Evolutionary conservation across 2,888 invertebrate genomes (phyloP), one percentile per base, ranked within the genome.

Genomic region (Phalera bucephala): DNA sequence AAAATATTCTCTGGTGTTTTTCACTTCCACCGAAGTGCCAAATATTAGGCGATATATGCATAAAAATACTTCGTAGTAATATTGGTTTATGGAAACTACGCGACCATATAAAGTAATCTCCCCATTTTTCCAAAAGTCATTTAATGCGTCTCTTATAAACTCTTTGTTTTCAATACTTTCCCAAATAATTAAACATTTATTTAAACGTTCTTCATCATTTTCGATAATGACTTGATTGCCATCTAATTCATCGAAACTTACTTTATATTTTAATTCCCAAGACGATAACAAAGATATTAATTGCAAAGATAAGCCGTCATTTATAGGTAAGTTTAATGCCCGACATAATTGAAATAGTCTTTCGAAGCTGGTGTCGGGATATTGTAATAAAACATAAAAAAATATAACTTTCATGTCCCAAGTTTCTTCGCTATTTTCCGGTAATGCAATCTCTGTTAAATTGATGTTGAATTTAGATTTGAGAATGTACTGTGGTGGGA

Each of bases 101-200:
- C 82, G 80, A 12, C 87, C 85, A 45, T 89, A 83, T 41, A 90
- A 64, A 21, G 82, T 74, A 3, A 88, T 76, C 72, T 90, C 90
- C 10, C 90, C 90, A 49, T 80, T 86, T 64, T 80, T 85, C 85
- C 90, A 90, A 53, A 90, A 82, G 60, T 89, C 87, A 22, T 64
- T 79, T 20, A 90, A 66, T 39, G 88, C 66, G 39, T 88, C 86
- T 46, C 60, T 76, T 20, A 86, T 40, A 49, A 85, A 81, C 26
- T 80, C 76, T 65, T 78, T 88, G 36, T 73, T 75, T 23, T 77
- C 72, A 45, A 90, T 77, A 55, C 81, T 88, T 40, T 86, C 80
- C 81, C 88, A 85, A 47, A 90, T 64, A 20, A 69, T 48, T 29
- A 69, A 58, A 59, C 89, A 86, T 60, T 68, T 79, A 15, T 71